A percentile compares a stretch with the other conserved stretches of the same genome.
Evolutionary conservation across 2,113 vertebrate species (phyloP).

Genomic region (Neoarius graeffei): DNA sequence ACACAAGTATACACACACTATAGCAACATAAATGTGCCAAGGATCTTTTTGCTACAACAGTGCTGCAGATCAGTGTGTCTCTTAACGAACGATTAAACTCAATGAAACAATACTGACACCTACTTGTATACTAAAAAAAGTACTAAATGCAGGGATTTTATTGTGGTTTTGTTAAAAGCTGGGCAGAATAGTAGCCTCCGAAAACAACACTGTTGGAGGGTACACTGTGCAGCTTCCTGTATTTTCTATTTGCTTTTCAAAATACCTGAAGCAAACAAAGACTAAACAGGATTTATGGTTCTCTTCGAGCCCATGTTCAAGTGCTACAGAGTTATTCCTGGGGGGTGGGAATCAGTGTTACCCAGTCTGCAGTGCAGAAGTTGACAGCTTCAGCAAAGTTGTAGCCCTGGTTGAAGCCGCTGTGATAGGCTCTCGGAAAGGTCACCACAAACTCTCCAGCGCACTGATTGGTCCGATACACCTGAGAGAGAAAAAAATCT

Average conservation of each 20-base stretch:
- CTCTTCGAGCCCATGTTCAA: neutral
- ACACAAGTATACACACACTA: neutral
- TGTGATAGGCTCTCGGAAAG: conserved; percentile 96
- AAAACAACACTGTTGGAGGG: neutral
- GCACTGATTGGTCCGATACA: conserved; percentile 97
- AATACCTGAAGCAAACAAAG: neutral
- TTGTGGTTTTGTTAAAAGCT: neutral
- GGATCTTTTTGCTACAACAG: neutral
- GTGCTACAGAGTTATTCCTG: neutral
- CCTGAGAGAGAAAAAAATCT: conserved; percentile 67
- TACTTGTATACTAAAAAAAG: neutral
- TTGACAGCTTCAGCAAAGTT: conserved; percentile 99
- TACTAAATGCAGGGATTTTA: neutral
- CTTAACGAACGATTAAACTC: neutral
- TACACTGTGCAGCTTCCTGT: neutral
- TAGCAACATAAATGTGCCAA: neutral
- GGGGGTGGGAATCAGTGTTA: conserved; percentile 59
- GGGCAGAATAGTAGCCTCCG: neutral
- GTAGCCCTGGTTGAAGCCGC: conserved; percentile 98
- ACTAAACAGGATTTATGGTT: neutral
- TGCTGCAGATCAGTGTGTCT: neutral
- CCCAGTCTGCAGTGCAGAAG: conserved; percentile 99
- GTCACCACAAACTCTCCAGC: conserved; percentile 98
- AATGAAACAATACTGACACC: neutral
- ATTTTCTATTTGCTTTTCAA: neutral